Evolutionary conservation across 1,140 invertebrate species (phyloP).

Genomic region (Drosophila punjabiensis): DNA sequence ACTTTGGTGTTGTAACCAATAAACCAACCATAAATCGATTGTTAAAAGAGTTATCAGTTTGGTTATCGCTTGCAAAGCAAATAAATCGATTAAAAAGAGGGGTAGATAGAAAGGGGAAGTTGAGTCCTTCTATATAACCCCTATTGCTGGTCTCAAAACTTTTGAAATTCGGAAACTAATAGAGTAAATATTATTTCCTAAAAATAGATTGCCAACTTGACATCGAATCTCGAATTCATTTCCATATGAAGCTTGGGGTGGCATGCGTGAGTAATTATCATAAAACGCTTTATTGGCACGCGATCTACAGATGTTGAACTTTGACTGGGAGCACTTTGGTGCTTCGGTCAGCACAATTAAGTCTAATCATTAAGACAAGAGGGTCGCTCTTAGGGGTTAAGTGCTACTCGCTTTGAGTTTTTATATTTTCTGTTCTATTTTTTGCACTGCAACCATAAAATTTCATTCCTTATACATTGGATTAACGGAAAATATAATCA

Average conservation of each 20-base stretch:
- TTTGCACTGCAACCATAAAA: background rate
- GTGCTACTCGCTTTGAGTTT: constrained; percentile 33
- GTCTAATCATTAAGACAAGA: constrained; percentile 53
- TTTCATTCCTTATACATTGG: constrained; percentile 11
- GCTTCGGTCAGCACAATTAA: constrained; percentile 51
- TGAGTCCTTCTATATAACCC: background rate
- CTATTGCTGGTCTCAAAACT: background rate
- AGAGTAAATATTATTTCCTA: background rate
- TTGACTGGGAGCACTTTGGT: constrained; percentile 43
- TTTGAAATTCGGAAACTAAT: background rate
- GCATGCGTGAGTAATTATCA: constrained; percentile 30
- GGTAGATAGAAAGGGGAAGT: background rate
- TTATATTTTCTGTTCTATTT: background rate
- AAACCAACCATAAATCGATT: background rate
- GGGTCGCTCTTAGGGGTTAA: constrained; percentile 54
- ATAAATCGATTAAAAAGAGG: background rate
- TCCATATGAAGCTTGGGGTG: background rate
- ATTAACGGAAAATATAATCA: constrained; percentile 3
- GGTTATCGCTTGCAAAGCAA: background rate
- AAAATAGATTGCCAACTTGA: background rate
- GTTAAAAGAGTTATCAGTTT: background rate
- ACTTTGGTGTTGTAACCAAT: constrained; percentile 8
- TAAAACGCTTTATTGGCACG: constrained; percentile 44
- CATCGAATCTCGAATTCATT: background rate
- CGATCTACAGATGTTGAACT: constrained; percentile 44